A percentile compares a stretch with the other conserved stretches of the same genome.
Conservation (phyloP, 1,140 invertebrate genomes). For the Caenorhabditis tropicalis region DNA sequence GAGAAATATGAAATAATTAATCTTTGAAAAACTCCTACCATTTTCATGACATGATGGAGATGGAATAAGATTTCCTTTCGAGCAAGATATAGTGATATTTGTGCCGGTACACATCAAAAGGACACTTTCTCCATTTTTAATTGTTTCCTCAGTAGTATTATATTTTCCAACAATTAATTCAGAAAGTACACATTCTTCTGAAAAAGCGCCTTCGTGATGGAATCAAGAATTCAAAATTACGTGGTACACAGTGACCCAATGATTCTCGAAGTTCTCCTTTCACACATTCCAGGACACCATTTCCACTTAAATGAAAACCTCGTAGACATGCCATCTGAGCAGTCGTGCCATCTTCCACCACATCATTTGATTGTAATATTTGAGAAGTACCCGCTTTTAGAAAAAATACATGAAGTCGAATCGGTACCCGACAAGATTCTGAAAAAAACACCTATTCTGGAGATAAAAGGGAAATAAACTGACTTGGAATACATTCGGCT, state of each 20-base stretch:
- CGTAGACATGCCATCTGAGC: conserved; percentile 56
- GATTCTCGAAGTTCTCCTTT: conserved; percentile 32
- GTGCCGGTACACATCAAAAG: conserved; percentile 29
- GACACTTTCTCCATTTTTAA: conserved; percentile 38
- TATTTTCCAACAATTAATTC: conserved; percentile 40
- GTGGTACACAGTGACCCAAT: conserved; percentile 54
- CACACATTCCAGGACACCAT: conserved; percentile 53
- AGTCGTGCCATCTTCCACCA: conserved; percentile 45
- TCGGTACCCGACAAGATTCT: conserved; percentile 56
- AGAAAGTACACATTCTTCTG: conserved; percentile 40
- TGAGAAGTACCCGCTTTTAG: conserved; percentile 56
- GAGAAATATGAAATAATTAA: not conserved
- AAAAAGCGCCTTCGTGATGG: not conserved
- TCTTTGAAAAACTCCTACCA: not conserved
- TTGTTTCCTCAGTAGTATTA: not conserved
- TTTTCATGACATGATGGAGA: conserved; percentile 42
- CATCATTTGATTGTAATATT: conserved; percentile 59
- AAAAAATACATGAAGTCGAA: conserved; percentile 60
- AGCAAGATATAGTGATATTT: conserved; percentile 47
- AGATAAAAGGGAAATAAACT: no score
- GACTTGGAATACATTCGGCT: conserved; percentile 81
- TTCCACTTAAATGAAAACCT: conserved; percentile 55
- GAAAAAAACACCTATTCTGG: not conserved
- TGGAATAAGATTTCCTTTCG: conserved; percentile 39
- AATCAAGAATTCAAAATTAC: not conserved